Conservation (phyloP, 2,797 vertebrate species). For the Pogoniulus pusillus region DNA sequence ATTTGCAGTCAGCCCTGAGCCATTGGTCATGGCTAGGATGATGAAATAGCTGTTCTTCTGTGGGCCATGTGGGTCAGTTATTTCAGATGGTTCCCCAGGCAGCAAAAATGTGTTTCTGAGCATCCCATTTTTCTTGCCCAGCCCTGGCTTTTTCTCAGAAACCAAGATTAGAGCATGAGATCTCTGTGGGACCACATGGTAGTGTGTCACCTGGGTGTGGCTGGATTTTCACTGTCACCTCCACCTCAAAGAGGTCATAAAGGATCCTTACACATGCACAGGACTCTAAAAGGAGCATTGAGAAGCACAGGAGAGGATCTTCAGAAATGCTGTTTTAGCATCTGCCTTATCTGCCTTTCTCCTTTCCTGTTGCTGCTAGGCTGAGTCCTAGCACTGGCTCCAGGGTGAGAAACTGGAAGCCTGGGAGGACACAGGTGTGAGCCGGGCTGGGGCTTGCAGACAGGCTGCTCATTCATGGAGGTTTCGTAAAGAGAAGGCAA, state of each 20-base stretch:
- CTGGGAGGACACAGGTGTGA: neutral
- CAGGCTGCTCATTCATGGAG: neutral
- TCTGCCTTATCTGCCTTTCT: neutral
- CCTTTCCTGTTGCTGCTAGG: neutral
- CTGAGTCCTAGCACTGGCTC: neutral
- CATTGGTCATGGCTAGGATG: rapidly evolving
- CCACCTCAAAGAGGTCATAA: neutral
- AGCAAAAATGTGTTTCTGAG: neutral
- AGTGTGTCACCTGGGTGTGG: no score
- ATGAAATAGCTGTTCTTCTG: neutral
- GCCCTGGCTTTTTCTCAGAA: neutral
- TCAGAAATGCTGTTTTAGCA: rapidly evolving
- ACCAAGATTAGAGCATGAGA: neutral
- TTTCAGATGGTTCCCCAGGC: neutral
- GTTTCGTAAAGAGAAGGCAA: conserved; percentile 2
- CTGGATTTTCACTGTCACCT: neutral
- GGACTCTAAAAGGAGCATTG: neutral
- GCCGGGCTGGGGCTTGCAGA: neutral
- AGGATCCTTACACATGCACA: neutral
- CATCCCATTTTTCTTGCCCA: neutral
- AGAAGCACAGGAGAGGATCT: neutral
- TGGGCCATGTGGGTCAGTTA: rapidly evolving
- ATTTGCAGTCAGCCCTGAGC: neutral
- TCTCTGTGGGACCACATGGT: rapidly evolving
- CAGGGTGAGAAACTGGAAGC: neutral